Conservation (phyloP, 2,888 invertebrate species). For the Catocala nupta region DNA sequence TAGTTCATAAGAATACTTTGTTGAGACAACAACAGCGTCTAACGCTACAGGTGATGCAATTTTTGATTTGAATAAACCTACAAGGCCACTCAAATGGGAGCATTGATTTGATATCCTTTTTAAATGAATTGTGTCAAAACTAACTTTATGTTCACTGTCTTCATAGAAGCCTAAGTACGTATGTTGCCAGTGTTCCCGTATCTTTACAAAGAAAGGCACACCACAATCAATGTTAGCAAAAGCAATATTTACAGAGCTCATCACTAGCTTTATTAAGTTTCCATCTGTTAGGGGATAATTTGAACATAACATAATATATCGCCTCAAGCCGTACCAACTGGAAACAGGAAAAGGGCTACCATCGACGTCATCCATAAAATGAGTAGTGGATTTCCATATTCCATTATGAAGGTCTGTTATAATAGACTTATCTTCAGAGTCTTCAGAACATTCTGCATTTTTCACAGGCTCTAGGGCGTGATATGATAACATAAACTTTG, state of each 20-base stretch:
- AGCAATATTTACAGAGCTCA: constrained; percentile 94
- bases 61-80: constrained; percentile 96
- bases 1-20: constrained; percentile 91
- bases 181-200: constrained; percentile 93
- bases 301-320: constrained; percentile 93
- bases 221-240: constrained; percentile 93
- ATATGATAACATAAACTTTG: constrained; percentile 71
- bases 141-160: constrained; percentile 91
- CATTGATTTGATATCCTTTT: constrained; percentile 93
- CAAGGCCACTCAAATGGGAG: constrained; percentile 93
- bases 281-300: constrained; percentile 89
- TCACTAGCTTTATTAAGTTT: constrained; percentile 91
- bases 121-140: constrained; percentile 96
- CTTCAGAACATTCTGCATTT: constrained; percentile 57
- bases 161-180: constrained; percentile 94
- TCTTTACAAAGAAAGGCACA: constrained; percentile 95
- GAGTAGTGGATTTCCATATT: constrained; percentile 77
- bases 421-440: constrained; percentile 85
- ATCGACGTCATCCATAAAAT: constrained; percentile 77
- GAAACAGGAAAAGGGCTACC: constrained; percentile 88
- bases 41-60: constrained; percentile 89
- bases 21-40: constrained; percentile 90
- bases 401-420: constrained; percentile 79
- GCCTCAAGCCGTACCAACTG: constrained; percentile 93
- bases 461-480: constrained; percentile 64